Evolutionary conservation across 2,888 invertebrate species (phyloP), one percentile per base, ranked within the genome.

Genomic region (Xylota sylvarum): DNA sequence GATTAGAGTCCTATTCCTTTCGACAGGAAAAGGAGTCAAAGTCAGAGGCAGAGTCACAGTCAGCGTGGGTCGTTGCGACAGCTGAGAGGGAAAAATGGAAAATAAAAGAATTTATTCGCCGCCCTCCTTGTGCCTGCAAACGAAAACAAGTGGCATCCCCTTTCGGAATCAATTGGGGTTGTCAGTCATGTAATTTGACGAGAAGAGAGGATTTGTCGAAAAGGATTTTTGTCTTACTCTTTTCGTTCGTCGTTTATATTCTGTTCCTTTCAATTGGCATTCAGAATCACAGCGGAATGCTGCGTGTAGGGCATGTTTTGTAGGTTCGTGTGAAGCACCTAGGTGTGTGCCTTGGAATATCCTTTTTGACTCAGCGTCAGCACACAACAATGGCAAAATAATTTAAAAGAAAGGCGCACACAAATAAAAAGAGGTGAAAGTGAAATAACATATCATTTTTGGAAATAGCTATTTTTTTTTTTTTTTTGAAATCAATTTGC

Each of bases 401-500:
- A 14, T 43, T 43, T 43, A n/a, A 12, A 52, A 27, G 12, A 37
- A 37, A 27, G 27, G 9, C 37, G 6, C 23, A 23, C 23, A 23
- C 23, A n/a, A n/a, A 40, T 19, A 50, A 43, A 60, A 48, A 40
- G 27, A 40, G 35, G 32, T 67, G 10, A 37, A 60, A 10, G 17
- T 17, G 52, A 40, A 64, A 43, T 23, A 73, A 62, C 40, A 74
- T 62, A 73, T 64, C 50, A 40, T 74, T 64, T 60, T 40, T 48
- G 50, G n/a, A 30, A 62, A 62, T 27, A 27, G 27, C 17, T 40
- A 14, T 37, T 32, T 27, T 27, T 64, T 19, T 64, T 32, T 73
- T 60, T 40, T 37, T 62, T 74, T 43, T 10, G 40, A 74, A 77
- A 77, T 52, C 77, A 52, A 77, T 77, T 77, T 77, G 32, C 58